A percentile compares a stretch with the other conserved stretches of the same genome.
Evolutionary conservation across 2,113 vertebrate genomes (phyloP).

Genomic region (Spilogale gracilis): DNA sequence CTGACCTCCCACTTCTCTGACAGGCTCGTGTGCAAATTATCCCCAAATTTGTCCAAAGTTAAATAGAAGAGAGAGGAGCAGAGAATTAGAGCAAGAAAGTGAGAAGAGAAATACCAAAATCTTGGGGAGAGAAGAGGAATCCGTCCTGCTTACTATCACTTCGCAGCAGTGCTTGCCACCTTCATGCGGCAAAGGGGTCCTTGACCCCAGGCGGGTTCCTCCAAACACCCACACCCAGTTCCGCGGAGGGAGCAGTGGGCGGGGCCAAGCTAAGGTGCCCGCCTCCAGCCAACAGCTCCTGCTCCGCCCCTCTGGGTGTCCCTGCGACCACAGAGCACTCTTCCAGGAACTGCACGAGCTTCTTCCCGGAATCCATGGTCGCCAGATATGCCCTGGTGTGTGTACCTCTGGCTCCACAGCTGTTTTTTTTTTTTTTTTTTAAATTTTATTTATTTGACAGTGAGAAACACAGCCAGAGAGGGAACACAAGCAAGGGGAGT

Average conservation of each 20-base stretch:
- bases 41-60: background rate
- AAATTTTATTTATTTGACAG: no score
- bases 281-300: background rate
- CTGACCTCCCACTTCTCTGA: background rate
- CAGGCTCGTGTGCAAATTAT: background rate
- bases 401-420: background rate
- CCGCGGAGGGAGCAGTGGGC: rapidly evolving
- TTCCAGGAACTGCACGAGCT: background rate
- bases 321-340: background rate
- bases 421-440: no score
- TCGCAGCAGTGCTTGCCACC: background rate
- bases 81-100: background rate
- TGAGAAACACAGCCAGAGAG: no score
- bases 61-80: background rate
- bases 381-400: no score
- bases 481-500: no score
- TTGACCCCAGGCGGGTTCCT: background rate
- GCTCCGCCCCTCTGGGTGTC: background rate
- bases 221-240: rapidly evolving
- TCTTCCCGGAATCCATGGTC: background rate
- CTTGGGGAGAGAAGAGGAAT: background rate
- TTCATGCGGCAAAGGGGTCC: background rate
- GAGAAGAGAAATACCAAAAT: background rate
- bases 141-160: background rate
- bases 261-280: background rate